A percentile compares a stretch with the other conserved stretches of the same genome.
Evolutionary conservation across 2,888 invertebrate species (phyloP).

Genomic region (Chirona hameri): DNA sequence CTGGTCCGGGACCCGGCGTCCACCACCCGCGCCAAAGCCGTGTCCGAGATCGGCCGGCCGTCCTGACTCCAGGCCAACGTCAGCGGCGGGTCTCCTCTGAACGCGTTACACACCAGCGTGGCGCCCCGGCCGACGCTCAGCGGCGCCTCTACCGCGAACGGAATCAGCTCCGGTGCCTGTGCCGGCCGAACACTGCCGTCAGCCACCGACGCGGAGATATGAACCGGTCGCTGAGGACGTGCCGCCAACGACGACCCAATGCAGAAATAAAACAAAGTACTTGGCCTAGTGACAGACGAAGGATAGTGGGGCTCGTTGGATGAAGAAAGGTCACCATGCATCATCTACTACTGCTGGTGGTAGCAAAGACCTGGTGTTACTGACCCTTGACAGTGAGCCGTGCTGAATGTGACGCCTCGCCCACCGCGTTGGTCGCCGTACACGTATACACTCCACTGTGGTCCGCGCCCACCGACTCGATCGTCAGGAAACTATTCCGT

Average conservation of each 20-base stretch:
- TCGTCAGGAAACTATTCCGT: constrained; percentile 60
- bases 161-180: background rate
- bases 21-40: background rate
- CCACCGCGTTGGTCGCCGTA: constrained; percentile 39
- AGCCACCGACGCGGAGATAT: too few species aligned
- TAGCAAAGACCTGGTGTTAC: too few species aligned
- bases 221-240: too few species aligned
- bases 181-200: background rate
- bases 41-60: too few species aligned
- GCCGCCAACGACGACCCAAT: too few species aligned
- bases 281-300: too few species aligned
- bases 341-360: too few species aligned
- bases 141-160: background rate
- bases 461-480: constrained; percentile 43
- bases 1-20: constrained; percentile 38
- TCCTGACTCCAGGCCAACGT: constrained; percentile 42
- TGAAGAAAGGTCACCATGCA: too few species aligned
- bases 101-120: constrained; percentile 45
- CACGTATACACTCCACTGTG: constrained; percentile 42
- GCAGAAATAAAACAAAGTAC: too few species aligned
- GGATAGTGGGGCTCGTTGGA: too few species aligned
- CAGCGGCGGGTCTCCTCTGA: constrained; percentile 45
- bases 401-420: constrained; percentile 36
- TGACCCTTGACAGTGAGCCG: constrained; percentile 41
- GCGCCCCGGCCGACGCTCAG: constrained; percentile 40